A percentile compares a stretch with the other conserved stretches of the same genome.
These are phyloP conservation scores for Pachycephus smyrnensis DNA, from an alignment of 2,888 invertebrate genomes.

Conservation along the genomic window DNA sequence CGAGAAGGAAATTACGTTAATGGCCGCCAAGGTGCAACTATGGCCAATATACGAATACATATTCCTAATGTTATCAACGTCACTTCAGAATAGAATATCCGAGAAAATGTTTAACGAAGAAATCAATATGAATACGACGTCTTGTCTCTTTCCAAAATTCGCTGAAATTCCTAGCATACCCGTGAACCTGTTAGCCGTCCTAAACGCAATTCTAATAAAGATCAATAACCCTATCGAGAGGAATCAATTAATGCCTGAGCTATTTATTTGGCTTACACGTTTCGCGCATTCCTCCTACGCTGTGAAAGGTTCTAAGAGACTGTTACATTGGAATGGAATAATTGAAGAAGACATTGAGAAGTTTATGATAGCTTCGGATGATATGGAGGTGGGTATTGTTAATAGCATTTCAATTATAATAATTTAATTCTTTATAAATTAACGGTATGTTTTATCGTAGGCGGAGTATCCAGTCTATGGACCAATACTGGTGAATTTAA, in stretches of 20 bases:
- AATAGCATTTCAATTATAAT: background rate
- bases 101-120: constrained; percentile 18
- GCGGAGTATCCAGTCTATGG: constrained; percentile 17
- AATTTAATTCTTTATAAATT: background rate
- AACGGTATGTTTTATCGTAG: background rate
- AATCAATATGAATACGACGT: background rate
- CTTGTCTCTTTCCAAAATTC: constrained; percentile 36
- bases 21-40: constrained; percentile 65
- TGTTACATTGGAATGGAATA: constrained; percentile 39
- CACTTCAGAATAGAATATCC: constrained; percentile 41
- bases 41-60: constrained; percentile 73
- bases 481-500: constrained; percentile 16
- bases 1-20: constrained; percentile 36
- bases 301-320: constrained; percentile 34
- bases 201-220: constrained; percentile 36
- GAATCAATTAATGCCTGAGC: constrained; percentile 37
- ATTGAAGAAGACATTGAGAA: constrained; percentile 21
- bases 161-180: constrained; percentile 52
- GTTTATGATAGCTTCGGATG: background rate
- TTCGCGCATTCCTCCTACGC: constrained; percentile 45
- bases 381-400: background rate
- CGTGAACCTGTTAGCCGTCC: constrained; percentile 42
- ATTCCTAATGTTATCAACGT: constrained; percentile 62
- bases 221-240: constrained; percentile 28
- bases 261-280: constrained; percentile 40